Evolutionary conservation across 1,140 invertebrate species (phyloP), one percentile per base, ranked within the genome.

Genomic region (Centruroides sculpturatus): DNA sequence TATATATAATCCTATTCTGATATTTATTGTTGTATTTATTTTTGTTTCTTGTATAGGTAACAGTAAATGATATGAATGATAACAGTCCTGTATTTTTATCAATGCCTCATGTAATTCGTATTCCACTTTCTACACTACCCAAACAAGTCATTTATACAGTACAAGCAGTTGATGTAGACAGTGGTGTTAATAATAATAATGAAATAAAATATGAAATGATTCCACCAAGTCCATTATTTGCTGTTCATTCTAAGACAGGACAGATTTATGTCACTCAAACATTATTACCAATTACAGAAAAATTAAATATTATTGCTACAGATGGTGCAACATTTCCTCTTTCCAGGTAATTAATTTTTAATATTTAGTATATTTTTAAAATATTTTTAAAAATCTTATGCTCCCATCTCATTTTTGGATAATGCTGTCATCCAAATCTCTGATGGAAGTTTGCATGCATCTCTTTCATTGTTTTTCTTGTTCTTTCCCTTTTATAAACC

Each of bases 31-130:
- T 41, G 3, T 41, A 41, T 41, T 41, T 6, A 41, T 41, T 5
- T 6, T 41, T 0, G 3, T 41, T 41, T 41, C 3, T 41, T 41
- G 0, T 41, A 53, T 75, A 82, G 41, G 86, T 95, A 47, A 89
- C 85, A 0, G 90, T 98, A 3, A 91, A 94, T 72, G 90, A 94
- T 76, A 74, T 91, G 3, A 93, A 94, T 71, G 89, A 95, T 69
- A 92, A 94, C 74, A 75, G 82, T n/a, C 92, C 92, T 0, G 75
- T 80, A 65, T 96, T 95, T 73, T 79, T 82, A 3, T 79, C 82
- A 49, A 78, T 81, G 0, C 69, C 69, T 23, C 61, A 77, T 80
- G 12, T 95, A 90, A 71, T 81, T 85, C 69, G 87, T n/a, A 64
- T 70, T 5, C 68, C 69, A 3, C 54, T 66, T 49, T 69, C 68